phyloP scores from a whole-genome alignment of 2,797 vertebrate genomes.

The Xiphorhynchus erythropygius region DNA sequence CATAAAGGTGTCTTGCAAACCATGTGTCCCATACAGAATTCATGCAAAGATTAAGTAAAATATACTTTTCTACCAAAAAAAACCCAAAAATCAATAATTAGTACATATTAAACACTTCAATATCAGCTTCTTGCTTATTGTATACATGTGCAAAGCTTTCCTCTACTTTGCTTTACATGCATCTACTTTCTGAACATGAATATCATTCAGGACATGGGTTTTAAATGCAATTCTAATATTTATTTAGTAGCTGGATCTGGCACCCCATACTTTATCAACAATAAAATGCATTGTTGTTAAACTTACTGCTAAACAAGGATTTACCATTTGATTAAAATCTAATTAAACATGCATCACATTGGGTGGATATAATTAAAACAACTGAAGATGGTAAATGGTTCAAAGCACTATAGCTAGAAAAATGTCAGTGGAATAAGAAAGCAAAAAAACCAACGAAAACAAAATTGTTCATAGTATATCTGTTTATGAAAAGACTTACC shows the following conservation, averaged over 20 bases:
- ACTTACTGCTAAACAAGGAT: slow-evolving; percentile 51
- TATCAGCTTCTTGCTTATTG: neutral
- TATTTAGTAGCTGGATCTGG: slow-evolving; percentile 37
- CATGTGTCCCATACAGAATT: neutral
- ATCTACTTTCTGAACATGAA: slow-evolving; percentile 18
- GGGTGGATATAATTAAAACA: slow-evolving; percentile 67
- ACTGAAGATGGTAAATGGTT: slow-evolving; percentile 30
- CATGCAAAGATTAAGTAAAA: neutral
- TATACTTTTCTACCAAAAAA: neutral
- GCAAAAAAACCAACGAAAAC: neutral
- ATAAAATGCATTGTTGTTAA: slow-evolving; percentile 60
- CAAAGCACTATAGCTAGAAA: slow-evolving; percentile 2
- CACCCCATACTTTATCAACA: neutral
- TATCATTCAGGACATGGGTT: neutral
- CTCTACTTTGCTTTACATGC: slow-evolving; percentile 8
- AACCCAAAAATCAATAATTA: neutral
- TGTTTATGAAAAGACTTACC: neutral
- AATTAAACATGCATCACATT: slow-evolving; percentile 60
- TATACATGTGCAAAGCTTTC: neutral
- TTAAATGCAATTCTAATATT: slow-evolving; percentile 34
- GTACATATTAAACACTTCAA: neutral
- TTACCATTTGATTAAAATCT: slow-evolving; percentile 62
- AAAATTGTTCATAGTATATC: neutral
- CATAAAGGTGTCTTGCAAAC: neutral
- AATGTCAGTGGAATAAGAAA: neutral